Conservation (phyloP, 2,113 vertebrate species). For the Brachirus orientalis region DNA sequence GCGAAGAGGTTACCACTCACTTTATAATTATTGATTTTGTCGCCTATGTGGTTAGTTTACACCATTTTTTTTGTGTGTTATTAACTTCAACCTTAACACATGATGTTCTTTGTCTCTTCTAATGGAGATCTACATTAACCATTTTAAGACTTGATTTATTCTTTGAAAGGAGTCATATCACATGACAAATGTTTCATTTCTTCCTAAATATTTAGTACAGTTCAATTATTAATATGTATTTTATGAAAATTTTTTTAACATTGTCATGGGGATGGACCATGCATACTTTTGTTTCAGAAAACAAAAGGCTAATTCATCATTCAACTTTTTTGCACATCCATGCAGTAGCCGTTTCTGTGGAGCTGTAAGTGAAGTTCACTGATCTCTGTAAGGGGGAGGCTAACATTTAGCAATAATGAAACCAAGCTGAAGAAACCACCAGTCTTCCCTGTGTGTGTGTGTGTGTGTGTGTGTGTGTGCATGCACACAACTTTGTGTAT, state of each 20-base stretch:
- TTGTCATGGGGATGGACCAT: no score
- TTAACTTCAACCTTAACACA: constrained; percentile 46
- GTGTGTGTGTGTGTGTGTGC: constrained; percentile 25
- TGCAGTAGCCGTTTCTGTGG: constrained; percentile 39
- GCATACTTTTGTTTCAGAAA: no score
- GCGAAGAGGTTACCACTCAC: constrained; percentile 35
- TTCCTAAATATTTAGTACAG: constrained; percentile 15
- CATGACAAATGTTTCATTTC: constrained; percentile 8
- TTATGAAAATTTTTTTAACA: no score
- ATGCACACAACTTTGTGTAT: no score
- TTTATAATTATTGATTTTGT: constrained; percentile 23
- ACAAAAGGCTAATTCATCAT: no score
- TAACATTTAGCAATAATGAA: constrained; percentile 75
- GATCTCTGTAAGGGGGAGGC: constrained; percentile 41
- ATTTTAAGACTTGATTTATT: constrained; percentile 34
- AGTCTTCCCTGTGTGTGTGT: constrained; percentile 65
- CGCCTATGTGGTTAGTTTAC: constrained; percentile 19
- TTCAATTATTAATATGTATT: constrained; percentile 24
- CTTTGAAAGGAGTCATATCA: constrained; percentile 47
- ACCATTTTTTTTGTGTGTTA: constrained; percentile 20
- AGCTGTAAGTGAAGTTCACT: constrained; percentile 29
- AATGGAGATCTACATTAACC: no score
- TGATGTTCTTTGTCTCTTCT: no score
- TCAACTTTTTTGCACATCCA: constrained; percentile 25
- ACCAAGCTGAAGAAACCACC: constrained; percentile 54